Evolutionary conservation across 2,797 vertebrate species (phyloP).

Genomic region (Antennarius maculatus): DNA sequence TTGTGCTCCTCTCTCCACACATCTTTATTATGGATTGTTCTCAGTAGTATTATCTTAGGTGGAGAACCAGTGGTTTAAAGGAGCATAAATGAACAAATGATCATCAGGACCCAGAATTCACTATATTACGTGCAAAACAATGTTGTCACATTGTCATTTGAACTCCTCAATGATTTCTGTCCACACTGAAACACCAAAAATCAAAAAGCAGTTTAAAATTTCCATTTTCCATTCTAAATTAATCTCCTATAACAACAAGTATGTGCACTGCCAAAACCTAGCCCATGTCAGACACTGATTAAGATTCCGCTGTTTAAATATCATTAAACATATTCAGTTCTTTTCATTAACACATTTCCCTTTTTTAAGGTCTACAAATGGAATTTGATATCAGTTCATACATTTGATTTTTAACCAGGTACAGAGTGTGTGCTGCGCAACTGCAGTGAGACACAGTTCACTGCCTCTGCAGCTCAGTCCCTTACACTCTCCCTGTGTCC

Average conservation of each 20-base stretch:
- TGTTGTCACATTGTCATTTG: neutral
- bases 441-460: too few species aligned
- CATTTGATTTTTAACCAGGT: too few species aligned
- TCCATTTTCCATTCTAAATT: neutral
- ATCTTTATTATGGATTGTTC: conserved; percentile 2
- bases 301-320: neutral
- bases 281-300: too few species aligned
- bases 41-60: conserved; percentile 16
- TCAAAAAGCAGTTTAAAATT: neutral
- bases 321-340: neutral
- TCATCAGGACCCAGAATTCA: conserved; percentile 36
- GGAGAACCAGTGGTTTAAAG: conserved; percentile 36
- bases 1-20: too few species aligned
- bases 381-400: too few species aligned
- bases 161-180: neutral
- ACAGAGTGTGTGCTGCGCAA: too few species aligned
- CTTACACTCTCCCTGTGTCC: too few species aligned
- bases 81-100: conserved; percentile 17
- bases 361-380: too few species aligned
- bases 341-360: too few species aligned
- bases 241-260: neutral
- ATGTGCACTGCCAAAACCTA: too few species aligned
- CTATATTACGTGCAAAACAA: neutral
- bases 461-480: too few species aligned
- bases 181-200: neutral